phyloP scores from a whole-genome alignment of 1,140 invertebrate species.

The Neomicropteryx cornuta region DNA sequence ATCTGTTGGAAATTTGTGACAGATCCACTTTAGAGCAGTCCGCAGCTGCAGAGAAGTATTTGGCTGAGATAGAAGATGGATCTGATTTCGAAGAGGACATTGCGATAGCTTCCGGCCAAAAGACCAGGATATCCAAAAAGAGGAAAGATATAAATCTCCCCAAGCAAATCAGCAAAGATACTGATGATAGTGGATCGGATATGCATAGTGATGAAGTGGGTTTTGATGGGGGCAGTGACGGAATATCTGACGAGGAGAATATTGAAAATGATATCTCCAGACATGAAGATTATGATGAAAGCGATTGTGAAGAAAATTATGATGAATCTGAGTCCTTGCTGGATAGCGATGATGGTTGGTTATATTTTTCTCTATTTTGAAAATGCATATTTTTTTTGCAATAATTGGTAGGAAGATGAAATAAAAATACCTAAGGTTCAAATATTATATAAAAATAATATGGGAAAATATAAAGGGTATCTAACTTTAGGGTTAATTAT shows the following conservation, averaged over 20 bases:
- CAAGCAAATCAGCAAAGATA: constrained; percentile 10
- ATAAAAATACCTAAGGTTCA: no score
- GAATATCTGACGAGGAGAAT: constrained; percentile 11
- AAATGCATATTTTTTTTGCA: no score
- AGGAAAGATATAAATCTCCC: constrained; percentile 15
- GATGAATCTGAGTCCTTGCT: no score
- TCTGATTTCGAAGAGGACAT: constrained; percentile 57
- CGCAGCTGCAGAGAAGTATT: constrained; percentile 48
- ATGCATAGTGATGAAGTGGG: constrained; percentile 25
- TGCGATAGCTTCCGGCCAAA: constrained; percentile 35
- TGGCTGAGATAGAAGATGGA: constrained; percentile 44
- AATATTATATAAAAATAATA: no score
- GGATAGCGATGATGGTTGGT: no score
- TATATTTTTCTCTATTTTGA: no score
- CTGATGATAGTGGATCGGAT: constrained; percentile 32
- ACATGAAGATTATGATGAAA: constrained; percentile 3
- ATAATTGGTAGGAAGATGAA: no score
- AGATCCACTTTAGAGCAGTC: constrained; percentile 53
- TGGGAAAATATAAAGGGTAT: no score
- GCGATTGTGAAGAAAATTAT: constrained; percentile 5
- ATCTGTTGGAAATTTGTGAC: constrained; percentile 72
- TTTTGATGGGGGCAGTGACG: no score
- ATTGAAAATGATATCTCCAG: constrained; percentile 12
- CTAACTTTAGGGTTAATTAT: no score
- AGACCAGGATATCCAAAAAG: constrained; percentile 21